A percentile compares a stretch with the other conserved stretches of the same genome.
phyloP scores from a whole-genome alignment of 1,140 invertebrate species.

The Oryctes rhinoceros region DNA sequence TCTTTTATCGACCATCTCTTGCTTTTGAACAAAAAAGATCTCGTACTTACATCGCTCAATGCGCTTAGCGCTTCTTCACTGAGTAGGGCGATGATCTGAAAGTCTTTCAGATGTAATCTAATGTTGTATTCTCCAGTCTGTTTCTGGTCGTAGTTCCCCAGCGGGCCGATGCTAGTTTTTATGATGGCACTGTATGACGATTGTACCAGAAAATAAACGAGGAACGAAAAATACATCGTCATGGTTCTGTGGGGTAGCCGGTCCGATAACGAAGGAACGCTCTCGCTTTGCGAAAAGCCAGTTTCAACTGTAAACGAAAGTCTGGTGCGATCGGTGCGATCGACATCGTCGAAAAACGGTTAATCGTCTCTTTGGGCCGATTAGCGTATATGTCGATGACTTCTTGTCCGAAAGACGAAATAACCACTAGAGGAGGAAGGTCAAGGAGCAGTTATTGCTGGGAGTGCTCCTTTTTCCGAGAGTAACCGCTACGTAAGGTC shows the following conservation, averaged over 20 bases:
- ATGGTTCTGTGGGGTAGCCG: not conserved
- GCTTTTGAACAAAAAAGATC: too few relatives aligned
- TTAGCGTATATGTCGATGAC: conserved; percentile 29
- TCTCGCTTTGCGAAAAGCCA: not conserved
- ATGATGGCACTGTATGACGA: not conserved
- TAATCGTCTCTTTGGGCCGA: not conserved
- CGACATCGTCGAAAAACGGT: conserved; percentile 23
- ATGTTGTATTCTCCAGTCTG: conserved; percentile 81
- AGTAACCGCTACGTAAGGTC: not conserved
- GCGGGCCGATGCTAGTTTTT: not conserved
- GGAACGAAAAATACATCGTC: not conserved
- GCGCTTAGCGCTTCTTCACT: conserved; percentile 65
- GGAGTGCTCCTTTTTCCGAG: not conserved
- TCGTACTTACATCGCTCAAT: conserved; percentile 59
- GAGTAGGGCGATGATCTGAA: conserved; percentile 75
- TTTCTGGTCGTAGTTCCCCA: conserved; percentile 67
- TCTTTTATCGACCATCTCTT: too few relatives aligned
- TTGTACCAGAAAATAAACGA: not conserved
- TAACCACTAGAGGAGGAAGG: conserved; percentile 5
- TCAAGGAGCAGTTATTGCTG: conserved; percentile 31
- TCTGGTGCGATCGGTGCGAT: not conserved
- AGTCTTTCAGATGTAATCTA: conserved; percentile 78
- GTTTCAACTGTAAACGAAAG: conserved; percentile 15
- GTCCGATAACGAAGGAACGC: not conserved
- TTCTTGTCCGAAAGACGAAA: not conserved